Evolutionary conservation across 1,140 invertebrate species (phyloP).

Genomic region (Himalopsyche phryganea): DNA sequence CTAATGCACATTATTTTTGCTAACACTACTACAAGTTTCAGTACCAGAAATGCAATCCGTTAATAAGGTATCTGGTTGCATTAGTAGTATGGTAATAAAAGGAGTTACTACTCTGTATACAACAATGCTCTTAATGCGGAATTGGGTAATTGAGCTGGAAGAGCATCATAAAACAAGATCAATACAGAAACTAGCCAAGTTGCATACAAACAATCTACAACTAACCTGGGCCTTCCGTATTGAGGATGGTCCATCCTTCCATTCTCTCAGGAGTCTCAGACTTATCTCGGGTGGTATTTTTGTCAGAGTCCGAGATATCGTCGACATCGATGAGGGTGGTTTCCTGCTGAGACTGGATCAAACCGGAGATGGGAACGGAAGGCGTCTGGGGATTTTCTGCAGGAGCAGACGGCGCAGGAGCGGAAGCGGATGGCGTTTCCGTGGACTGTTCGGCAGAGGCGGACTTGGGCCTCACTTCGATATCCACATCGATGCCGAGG

Average conservation of each 20-base stretch:
- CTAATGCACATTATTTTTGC: too few relatives aligned
- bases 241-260: constrained; percentile 18
- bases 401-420: not conserved
- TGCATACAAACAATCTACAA: too few relatives aligned
- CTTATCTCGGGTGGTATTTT: not conserved
- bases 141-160: too few relatives aligned
- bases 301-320: constrained; percentile 4
- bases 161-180: too few relatives aligned
- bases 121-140: too few relatives aligned
- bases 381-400: too few relatives aligned
- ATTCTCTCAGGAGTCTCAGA: constrained; percentile 1
- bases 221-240: constrained; percentile 19
- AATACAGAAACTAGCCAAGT: too few relatives aligned
- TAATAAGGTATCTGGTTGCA: too few relatives aligned
- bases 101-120: too few relatives aligned
- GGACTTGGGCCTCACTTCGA: constrained; percentile 12
- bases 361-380: not conserved
- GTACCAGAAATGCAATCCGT: too few relatives aligned
- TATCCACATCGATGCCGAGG: constrained; percentile 16
- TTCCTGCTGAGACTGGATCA: not conserved
- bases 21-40: too few relatives aligned
- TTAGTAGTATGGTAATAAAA: too few relatives aligned
- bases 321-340: constrained; percentile 9
- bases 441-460: not conserved
- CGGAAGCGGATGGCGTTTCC: not conserved